A percentile compares a stretch with the other conserved stretches of the same genome.
These are phyloP conservation scores for Apis cerana DNA, from an alignment of 1,140 invertebrate species.

Conservation along the genomic window DNA sequence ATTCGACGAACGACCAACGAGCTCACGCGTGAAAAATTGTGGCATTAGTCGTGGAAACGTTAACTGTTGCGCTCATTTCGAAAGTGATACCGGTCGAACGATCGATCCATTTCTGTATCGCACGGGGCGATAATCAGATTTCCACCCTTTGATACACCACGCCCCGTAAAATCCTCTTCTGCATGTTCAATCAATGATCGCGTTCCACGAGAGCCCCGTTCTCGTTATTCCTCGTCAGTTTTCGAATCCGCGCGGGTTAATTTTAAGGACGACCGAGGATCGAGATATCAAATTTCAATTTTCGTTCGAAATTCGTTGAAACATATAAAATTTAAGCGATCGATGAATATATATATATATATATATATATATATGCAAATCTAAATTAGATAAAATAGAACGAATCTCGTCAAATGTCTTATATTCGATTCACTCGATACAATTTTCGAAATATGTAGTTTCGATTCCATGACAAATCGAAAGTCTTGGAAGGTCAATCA, in stretches of 20 bases:
- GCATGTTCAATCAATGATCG: slow-evolving; percentile 53
- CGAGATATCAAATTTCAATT: background rate
- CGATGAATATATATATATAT: slow-evolving; percentile 3
- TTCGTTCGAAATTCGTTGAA: background rate
- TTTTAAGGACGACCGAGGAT: slow-evolving; percentile 8
- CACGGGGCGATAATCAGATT: slow-evolving; percentile 59
- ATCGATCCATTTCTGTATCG: slow-evolving; percentile 60
- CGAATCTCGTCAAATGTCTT: background rate
- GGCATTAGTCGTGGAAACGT: slow-evolving; percentile 52
- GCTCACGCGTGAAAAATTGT: slow-evolving; percentile 20
- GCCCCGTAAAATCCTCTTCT: slow-evolving; percentile 62
- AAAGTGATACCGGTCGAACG: slow-evolving; percentile 53
- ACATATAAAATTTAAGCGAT: background rate
- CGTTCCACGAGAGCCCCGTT: slow-evolving; percentile 38
- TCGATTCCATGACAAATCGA: too few species aligned
- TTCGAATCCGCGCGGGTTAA: slow-evolving; percentile 20
- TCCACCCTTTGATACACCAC: slow-evolving; percentile 60
- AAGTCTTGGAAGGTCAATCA: background rate
- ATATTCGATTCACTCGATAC: background rate
- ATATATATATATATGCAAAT: too few species aligned
- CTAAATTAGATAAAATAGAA: too few species aligned
- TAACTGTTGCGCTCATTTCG: slow-evolving; percentile 59
- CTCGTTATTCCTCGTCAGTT: slow-evolving; percentile 44
- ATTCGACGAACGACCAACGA: background rate
- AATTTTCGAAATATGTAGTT: background rate